phyloP scores from a whole-genome alignment of 2,888 invertebrate species.

The Hartigia nigra region DNA sequence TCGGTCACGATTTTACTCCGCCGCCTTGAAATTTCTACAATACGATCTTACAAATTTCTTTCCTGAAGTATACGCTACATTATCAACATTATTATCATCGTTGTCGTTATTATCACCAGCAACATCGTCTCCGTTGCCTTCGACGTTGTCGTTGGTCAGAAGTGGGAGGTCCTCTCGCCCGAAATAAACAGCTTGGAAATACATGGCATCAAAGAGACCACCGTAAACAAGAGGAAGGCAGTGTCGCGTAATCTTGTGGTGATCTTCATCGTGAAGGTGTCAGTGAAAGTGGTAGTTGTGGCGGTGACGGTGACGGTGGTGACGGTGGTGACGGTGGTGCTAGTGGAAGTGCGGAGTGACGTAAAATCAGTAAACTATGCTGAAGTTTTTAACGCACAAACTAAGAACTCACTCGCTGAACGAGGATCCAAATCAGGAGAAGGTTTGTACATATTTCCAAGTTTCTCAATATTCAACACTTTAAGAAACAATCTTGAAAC shows the following conservation, averaged over 20 bases:
- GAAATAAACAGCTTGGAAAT: constrained; percentile 11
- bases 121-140: not conserved
- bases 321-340: constrained; percentile 12
- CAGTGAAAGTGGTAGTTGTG: constrained; percentile 11
- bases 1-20: not conserved
- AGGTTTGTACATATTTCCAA: constrained; percentile 70
- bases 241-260: constrained; percentile 14
- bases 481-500: not conserved
- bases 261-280: constrained; percentile 18
- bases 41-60: not conserved
- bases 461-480: not conserved
- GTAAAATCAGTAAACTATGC: constrained; percentile 74
- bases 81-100: not conserved
- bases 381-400: constrained; percentile 88
- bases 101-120: not conserved
- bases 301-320: constrained; percentile 16
- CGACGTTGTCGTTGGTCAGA: not conserved
- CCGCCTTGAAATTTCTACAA: not conserved
- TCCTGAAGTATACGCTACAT: not conserved
- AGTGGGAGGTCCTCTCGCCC: not conserved
- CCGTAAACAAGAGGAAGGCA: constrained; percentile 12
- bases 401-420: constrained; percentile 87
- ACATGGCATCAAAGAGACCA: constrained; percentile 21
- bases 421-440: constrained; percentile 81
- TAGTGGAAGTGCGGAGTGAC: constrained; percentile 29